Conservation (phyloP, 2,888 invertebrate species). For the Rhamnusium bicolor region DNA sequence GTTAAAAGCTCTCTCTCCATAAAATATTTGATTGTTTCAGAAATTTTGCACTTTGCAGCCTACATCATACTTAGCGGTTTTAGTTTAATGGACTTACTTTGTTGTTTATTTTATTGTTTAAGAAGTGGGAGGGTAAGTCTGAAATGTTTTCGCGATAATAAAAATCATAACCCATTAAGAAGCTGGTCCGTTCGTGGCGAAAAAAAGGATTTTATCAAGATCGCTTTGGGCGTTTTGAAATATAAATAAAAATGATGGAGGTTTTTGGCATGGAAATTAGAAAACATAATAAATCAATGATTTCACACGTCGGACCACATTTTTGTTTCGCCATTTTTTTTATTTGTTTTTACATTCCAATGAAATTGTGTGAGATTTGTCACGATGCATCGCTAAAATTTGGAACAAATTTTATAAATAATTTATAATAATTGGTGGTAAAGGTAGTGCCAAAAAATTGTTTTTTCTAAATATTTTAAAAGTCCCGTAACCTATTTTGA, state of each 20-base stretch:
- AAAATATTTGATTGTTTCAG: constrained; percentile 47
- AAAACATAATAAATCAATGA: no score
- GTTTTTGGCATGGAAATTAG: neutral
- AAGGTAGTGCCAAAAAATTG: no score
- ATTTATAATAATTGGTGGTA: no score
- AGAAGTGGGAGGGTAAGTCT: neutral
- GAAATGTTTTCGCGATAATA: neutral
- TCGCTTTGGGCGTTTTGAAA: neutral
- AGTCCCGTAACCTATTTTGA: no score
- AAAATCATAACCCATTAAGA: constrained; percentile 2
- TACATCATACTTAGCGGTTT: neutral
- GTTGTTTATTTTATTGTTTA: neutral
- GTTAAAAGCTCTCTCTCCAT: constrained; percentile 45
- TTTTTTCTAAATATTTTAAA: no score
- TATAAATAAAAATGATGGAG: constrained; percentile 3
- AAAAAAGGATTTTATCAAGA: neutral
- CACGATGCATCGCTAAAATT: no score
- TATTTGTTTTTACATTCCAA: no score
- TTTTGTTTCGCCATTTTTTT: no score
- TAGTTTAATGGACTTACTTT: constrained; percentile 6
- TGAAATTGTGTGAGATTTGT: no score
- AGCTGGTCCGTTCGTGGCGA: neutral
- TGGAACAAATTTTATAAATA: no score
- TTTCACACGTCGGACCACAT: no score
- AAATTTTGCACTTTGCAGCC: constrained; percentile 19